Evolutionary conservation across 2,888 invertebrate species (phyloP).

Genomic region (Tetanocera ferruginea): DNA sequence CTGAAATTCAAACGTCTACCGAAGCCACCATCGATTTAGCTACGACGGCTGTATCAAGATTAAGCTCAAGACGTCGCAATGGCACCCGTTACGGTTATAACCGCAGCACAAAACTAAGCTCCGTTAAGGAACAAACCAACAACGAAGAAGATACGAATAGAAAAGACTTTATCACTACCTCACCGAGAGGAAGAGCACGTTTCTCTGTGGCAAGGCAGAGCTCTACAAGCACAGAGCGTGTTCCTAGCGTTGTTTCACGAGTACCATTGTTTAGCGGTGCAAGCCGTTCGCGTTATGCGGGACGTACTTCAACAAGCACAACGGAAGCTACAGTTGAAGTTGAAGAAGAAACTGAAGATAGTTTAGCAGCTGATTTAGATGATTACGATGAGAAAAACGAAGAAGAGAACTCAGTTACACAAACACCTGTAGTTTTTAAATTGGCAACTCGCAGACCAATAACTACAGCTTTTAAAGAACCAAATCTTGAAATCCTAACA

Average conservation of each 20-base stretch:
- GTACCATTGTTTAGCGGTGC: conserved; percentile 37
- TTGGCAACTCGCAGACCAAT: neutral
- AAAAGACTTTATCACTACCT: neutral
- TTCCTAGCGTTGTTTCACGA: neutral
- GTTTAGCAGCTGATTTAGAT: conserved; percentile 28
- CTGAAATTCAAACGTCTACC: too few relatives aligned
- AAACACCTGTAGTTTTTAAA: neutral
- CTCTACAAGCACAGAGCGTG: neutral
- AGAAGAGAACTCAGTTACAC: neutral
- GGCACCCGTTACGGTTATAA: conserved; percentile 44
- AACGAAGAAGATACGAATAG: conserved; percentile 1
- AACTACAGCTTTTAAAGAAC: neutral
- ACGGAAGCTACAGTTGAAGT: conserved; percentile 22
- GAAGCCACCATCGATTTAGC: neutral
- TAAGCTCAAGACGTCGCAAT: conserved; percentile 29
- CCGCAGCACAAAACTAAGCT: conserved; percentile 44
- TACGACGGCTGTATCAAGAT: neutral
- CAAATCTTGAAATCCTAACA: neutral
- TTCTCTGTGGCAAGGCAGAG: conserved; percentile 29
- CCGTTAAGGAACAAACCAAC: neutral
- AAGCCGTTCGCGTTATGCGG: conserved; percentile 46
- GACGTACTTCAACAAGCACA: conserved; percentile 22
- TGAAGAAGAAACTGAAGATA: conserved; percentile 36
- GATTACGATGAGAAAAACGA: conserved; percentile 39
- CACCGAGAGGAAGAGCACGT: conserved; percentile 30